phyloP scores from a whole-genome alignment of 2,113 vertebrate genomes.

The Microcebus lehilahytsara region DNA sequence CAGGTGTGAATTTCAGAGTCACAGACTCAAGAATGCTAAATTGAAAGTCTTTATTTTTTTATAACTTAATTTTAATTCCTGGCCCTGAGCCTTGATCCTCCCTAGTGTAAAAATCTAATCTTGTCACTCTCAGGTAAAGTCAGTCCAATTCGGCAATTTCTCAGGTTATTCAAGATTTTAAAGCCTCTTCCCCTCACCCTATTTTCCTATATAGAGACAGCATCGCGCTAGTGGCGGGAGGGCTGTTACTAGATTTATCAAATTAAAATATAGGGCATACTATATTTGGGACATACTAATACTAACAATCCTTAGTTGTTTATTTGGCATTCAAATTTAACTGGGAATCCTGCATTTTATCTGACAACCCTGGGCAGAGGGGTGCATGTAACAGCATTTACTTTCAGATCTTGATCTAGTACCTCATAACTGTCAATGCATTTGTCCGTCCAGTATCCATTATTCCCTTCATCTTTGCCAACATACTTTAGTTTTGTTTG shows the following conservation, averaged over 20 bases:
- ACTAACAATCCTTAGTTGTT: not conserved
- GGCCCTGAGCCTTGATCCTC: slow-evolving; percentile 40
- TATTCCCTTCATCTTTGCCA: no score
- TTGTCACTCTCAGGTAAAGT: not conserved
- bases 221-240: no score
- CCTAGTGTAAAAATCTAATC: slow-evolving; percentile 39
- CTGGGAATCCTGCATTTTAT: not conserved
- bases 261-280: not conserved
- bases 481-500: no score
- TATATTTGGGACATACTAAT: not conserved
- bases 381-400: not conserved
- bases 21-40: not conserved
- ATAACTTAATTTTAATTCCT: slow-evolving; percentile 63
- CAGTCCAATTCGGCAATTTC: not conserved
- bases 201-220: not conserved
- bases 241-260: not conserved
- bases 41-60: slow-evolving; percentile 48
- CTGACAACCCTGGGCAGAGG: no score
- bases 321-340: not conserved
- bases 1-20: slow-evolving; percentile 20
- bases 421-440: not conserved
- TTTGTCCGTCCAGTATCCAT: no score
- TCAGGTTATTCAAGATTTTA: slow-evolving; percentile 3
- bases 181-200: not conserved
- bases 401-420: not conserved